Conservation (phyloP, 2,113 vertebrate species). For the Nannobrachium achirus region DNA sequence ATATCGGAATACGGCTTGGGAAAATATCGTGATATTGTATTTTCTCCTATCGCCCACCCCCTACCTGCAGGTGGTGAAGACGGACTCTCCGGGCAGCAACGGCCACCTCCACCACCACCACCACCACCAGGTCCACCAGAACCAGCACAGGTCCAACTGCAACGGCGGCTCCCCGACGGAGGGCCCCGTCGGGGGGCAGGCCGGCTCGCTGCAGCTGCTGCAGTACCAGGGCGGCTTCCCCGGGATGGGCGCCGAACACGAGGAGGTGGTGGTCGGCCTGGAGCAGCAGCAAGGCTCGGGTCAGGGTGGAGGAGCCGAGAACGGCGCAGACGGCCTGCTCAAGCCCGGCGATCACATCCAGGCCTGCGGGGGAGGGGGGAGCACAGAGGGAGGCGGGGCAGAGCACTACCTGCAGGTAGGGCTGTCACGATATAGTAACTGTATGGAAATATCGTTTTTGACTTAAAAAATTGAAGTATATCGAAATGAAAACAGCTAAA, state of each 20-base stretch:
- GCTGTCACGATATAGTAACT: too few species aligned
- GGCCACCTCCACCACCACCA: slow-evolving; percentile 74
- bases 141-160: slow-evolving; percentile 88
- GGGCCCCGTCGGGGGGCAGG: slow-evolving; percentile 81
- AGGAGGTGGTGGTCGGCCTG: slow-evolving; percentile 79
- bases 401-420: slow-evolving; percentile 93
- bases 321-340: slow-evolving; percentile 87
- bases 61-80: slow-evolving; percentile 88
- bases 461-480: too few species aligned
- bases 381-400: slow-evolving; percentile 80
- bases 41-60: too few species aligned
- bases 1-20: too few species aligned
- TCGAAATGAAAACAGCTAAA: too few species aligned
- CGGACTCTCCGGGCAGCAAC: slow-evolving; percentile 84
- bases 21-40: too few species aligned
- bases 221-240: slow-evolving; percentile 95
- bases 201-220: slow-evolving; percentile 91
- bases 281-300: slow-evolving; percentile 73
- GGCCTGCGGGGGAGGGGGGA: slow-evolving; percentile 79
- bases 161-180: slow-evolving; percentile 87
- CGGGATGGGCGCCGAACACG: slow-evolving; percentile 84
- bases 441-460: too few species aligned
- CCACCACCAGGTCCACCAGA: slow-evolving; percentile 79
- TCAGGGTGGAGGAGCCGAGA: slow-evolving; percentile 71
- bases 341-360: slow-evolving; percentile 92